These are phyloP conservation scores for Empidonax alnorum DNA, from an alignment of 2,113 vertebrate species.

Conservation along the genomic window DNA sequence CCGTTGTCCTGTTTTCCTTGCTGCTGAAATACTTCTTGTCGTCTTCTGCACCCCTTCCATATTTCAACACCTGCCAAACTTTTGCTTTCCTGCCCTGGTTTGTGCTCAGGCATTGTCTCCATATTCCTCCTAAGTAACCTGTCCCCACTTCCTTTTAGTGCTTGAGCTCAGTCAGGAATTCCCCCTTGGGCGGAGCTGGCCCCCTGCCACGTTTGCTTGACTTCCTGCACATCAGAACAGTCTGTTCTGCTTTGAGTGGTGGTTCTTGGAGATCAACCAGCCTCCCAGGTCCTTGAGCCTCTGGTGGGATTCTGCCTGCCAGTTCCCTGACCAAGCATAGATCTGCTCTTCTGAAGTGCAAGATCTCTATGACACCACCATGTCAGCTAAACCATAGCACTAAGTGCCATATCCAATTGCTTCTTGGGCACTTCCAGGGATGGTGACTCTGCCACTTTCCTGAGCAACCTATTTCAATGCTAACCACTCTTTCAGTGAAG, in stretches of 20 bases:
- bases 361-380: neutral
- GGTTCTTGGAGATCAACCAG: neutral
- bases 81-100: neutral
- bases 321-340: neutral
- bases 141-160: slow-evolving; percentile 12
- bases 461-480: neutral
- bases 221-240: neutral
- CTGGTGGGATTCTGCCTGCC: neutral
- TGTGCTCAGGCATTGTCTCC: neutral
- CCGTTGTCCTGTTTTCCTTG: neutral
- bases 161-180: slow-evolving; percentile 35
- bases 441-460: neutral
- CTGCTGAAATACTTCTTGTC: neutral
- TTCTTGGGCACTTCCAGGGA: neutral
- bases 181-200: slow-evolving; percentile 6
- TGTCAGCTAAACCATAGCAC: neutral
- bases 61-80: neutral
- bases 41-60: neutral
- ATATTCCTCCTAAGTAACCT: neutral
- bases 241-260: neutral
- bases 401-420: neutral
- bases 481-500: neutral
- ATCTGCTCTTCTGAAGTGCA: neutral
- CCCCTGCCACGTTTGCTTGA: neutral
- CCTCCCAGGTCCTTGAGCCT: neutral